Base-by-base conservation (phyloP, 2,888 invertebrate species). In the Anticlea derivata region DNA sequence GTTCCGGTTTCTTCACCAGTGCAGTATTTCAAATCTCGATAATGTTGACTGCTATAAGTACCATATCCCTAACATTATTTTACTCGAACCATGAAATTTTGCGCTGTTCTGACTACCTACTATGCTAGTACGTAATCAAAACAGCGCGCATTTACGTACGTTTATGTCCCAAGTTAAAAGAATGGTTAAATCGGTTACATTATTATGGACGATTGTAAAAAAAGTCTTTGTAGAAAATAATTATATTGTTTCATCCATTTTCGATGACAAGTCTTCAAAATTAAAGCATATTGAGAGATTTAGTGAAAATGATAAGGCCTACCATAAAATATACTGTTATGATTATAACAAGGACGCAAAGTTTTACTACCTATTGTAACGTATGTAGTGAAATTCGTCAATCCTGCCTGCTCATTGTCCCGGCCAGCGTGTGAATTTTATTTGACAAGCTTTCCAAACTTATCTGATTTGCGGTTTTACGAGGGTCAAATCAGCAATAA, bases 361-460 rank as follows among this genome's bases (percentile, higher is more conserved):
- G 24, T 13, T 39, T 20, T 38, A 11, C 33, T 17, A 13, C 12
- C 4, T 17, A 35, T 30, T 45, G 40, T 46, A 24, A 45, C 10
- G 10, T 20, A 31, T 30, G 43, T 38, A 33, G 43, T 47, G 38
- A 43, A 37, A 43, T 41, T 22, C 33, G 27, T 24, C 30, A 55
- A 57, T 61, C 23, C 38, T 26, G 29, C 24, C 49, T 44, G 44
- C 49, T 47, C 52, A 52, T 55, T 57, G 58, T 59, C 41, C 43
- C 46, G 7, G 8, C 17, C 37, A 47, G 35, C 37, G 55, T 49
- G 47, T 53, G 56, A 57, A 55, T 59, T 59, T 61, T 57, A 57
- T 61, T 57, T 55, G 61, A 55, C 59, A 59, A 59, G 57, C 59
- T 53, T 52, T 57, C 55, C 43, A 47, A 61, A 61, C 52, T 59